Evolutionary conservation across 53 echinoderm and acorn worm genomes (phyloP), one percentile per base, ranked within the genome.

Genomic region (Hippasteria phrygiana): DNA sequence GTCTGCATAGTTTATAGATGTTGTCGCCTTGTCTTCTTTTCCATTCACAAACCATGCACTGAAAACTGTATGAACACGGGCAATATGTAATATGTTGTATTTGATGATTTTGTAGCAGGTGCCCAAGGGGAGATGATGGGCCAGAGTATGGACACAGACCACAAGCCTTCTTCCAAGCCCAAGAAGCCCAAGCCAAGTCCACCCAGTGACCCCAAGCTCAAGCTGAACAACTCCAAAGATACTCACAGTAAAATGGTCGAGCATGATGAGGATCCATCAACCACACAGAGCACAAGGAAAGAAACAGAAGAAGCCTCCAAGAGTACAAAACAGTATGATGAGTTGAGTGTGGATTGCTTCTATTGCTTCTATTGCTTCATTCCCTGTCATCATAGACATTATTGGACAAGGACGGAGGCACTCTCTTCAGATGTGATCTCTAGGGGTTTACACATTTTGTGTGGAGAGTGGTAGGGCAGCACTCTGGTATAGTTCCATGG

Each of bases 111-210:
- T 85, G 71, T 37, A 69, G 85, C 85, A 85, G 85, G 69, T 50
- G 85, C 71, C 18, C 70, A 85, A 50, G 71, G 71, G 28, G 85
- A 85, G 26, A 69, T 85, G 85, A 36, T 85, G 85, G 71, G 85
- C 71, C 85, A 85, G 71, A 85, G 85, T 39, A 85, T 85, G 85
- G 85, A 85, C 51, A 85, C 85, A 50, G 85, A 85, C 37, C 71
- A 69, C 53, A 85, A 85, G 54, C 85, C 79, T 14, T 54, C 53
- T 37, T 64, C 81, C 59, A 90, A 82, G 74, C 65, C 90, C 40
- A 90, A 90, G 90, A 90, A 90, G 36, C 72, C 82, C 55, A 90
- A 90, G 73, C 73, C 73, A 45, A 81, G 81, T 74, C 90, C 90
- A 56, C 82, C 90, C 43, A 71, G 70, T 32, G 81, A 90, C 43